These are phyloP conservation scores for Notechis scutatus DNA, from an alignment of 2,113 vertebrate species.

Conservation along the genomic window DNA sequence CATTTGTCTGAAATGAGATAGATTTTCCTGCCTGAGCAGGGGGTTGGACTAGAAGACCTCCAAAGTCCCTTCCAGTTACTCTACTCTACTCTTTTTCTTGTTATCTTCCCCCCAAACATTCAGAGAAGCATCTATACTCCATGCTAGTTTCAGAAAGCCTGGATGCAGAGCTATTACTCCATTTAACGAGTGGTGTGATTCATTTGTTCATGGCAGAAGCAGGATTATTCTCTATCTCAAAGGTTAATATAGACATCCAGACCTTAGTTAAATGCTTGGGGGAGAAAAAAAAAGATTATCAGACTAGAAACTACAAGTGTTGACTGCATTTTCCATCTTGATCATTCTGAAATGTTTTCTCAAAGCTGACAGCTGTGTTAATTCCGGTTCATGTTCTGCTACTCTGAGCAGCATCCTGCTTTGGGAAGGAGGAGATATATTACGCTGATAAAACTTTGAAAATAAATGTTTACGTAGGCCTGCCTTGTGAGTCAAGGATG, in stretches of 20 bases:
- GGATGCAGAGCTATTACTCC: neutral
- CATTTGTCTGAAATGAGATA: too few species aligned
- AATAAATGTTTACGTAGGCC: neutral
- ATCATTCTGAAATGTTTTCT: conserved; percentile 7
- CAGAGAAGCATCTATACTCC: too few species aligned
- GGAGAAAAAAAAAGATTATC: conserved; percentile 7
- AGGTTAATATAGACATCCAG: conserved; percentile 63
- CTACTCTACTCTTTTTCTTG: neutral
- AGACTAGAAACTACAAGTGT: conserved; percentile 60
- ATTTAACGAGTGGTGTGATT: conserved; percentile 2
- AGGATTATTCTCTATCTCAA: conserved; percentile 59
- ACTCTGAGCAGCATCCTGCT: neutral
- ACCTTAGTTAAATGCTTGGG: conserved; percentile 53
- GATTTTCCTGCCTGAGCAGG: too few species aligned
- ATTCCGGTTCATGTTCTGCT: neutral
- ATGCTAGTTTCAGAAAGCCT: neutral
- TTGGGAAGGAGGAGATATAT: neutral
- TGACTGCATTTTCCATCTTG: conserved; percentile 46
- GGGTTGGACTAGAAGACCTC: too few species aligned
- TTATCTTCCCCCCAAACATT: neutral
- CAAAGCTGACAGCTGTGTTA: conserved; percentile 1
- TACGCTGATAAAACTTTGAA: conserved; percentile 17
- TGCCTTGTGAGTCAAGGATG: conserved; percentile 38
- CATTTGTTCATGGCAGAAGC: neutral
- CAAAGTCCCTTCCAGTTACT: neutral